phyloP scores from a whole-genome alignment of 2,113 vertebrate genomes.

The Coryphaenoides rupestris region DNA sequence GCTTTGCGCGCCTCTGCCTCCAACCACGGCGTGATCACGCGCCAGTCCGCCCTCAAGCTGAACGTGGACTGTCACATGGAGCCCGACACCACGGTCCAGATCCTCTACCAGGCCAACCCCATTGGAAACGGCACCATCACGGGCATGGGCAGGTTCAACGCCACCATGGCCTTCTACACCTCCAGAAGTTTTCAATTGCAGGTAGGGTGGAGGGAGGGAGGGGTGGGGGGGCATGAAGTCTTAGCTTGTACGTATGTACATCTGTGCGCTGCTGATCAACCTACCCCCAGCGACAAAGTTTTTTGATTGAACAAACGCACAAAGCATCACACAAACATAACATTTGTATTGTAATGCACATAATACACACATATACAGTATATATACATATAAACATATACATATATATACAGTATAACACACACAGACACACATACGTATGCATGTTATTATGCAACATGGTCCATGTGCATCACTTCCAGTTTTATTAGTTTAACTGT shows the following conservation, averaged over 20 bases:
- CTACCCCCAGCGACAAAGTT: too few relatives aligned
- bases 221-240: neutral
- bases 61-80: constrained; percentile 78
- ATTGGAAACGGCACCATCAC: constrained; percentile 44
- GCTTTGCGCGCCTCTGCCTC: constrained; percentile 39
- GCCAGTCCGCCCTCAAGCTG: constrained; percentile 63
- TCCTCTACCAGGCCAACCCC: constrained; percentile 66
- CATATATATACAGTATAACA: too few relatives aligned
- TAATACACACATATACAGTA: too few relatives aligned
- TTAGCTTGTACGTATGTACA: neutral
- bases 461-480: too few relatives aligned
- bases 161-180: constrained; percentile 78
- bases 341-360: too few relatives aligned
- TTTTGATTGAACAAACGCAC: too few relatives aligned
- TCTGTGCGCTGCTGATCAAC: too few relatives aligned
- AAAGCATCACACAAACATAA: too few relatives aligned
- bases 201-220: too few relatives aligned
- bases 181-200: constrained; percentile 61
- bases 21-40: constrained; percentile 61
- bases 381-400: too few relatives aligned
- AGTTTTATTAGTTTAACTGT: too few relatives aligned
- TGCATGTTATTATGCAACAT: too few relatives aligned
- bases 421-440: neutral
- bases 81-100: constrained; percentile 72
- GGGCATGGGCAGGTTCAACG: constrained; percentile 69